phyloP scores from a whole-genome alignment of 2,113 vertebrate species.

The Chamaetylas fuelleborni region DNA sequence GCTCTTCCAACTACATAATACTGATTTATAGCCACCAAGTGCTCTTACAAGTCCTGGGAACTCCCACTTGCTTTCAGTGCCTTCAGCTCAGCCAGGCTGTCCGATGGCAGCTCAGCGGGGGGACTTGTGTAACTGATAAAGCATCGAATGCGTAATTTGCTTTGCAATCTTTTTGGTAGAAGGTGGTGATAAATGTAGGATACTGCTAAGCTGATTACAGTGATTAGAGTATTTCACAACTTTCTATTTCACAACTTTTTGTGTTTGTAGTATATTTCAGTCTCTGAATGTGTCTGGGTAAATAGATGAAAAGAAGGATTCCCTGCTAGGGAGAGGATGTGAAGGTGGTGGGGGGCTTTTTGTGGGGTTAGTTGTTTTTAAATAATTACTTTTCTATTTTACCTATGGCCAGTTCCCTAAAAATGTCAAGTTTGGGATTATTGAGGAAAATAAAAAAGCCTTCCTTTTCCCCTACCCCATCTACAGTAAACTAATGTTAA shows the following conservation, averaged over 20 bases:
- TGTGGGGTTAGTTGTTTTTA: not conserved
- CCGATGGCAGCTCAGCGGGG: not conserved
- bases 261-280: constrained; percentile 20
- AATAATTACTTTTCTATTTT: not conserved
- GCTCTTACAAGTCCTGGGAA: not conserved
- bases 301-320: not conserved
- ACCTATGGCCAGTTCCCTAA: not conserved
- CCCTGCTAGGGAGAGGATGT: not conserved
- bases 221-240: constrained; percentile 54
- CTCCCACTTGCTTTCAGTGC: not conserved
- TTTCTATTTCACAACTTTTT: constrained; percentile 35
- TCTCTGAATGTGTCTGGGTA: not conserved
- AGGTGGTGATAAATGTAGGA: constrained; percentile 50
- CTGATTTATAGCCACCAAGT: not conserved
- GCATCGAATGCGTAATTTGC: not conserved
- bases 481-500: not conserved
- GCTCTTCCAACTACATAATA: not conserved
- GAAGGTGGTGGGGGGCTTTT: not conserved
- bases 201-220: constrained; percentile 28
- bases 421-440: not conserved
- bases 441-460: not conserved
- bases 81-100: not conserved
- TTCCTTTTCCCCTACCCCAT: not conserved
- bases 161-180: constrained; percentile 45
- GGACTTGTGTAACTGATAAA: constrained; percentile 25